Conservation (phyloP, 2,113 vertebrate genomes). For the Onychostoma macrolepis region DNA sequence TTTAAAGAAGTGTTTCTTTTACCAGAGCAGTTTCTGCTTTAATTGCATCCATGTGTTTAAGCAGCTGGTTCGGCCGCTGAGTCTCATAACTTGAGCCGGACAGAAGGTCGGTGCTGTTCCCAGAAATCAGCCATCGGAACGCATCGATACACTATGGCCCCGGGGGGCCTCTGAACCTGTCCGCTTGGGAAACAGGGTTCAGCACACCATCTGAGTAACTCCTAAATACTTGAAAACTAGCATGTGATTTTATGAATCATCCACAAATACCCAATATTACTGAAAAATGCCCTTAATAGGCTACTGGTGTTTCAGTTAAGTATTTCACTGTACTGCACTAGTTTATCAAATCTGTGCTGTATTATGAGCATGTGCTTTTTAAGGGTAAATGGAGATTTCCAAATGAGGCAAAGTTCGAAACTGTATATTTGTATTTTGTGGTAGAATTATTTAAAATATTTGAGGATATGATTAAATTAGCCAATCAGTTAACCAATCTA, state of each 20-base stretch:
- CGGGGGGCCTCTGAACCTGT: constrained; percentile 42
- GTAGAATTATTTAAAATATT: neutral
- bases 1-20: constrained; percentile 36
- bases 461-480: neutral
- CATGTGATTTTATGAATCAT: neutral
- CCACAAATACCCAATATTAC: neutral
- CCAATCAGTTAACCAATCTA: neutral
- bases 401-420: neutral
- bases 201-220: constrained; percentile 48
- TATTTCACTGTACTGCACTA: neutral
- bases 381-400: neutral
- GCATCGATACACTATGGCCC: constrained; percentile 50
- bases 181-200: constrained; percentile 22
- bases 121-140: constrained; percentile 62
- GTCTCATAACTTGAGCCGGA: constrained; percentile 51
- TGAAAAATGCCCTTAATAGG: neutral
- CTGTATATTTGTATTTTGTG: neutral
- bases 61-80: constrained; percentile 55
- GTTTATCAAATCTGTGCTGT: neutral
- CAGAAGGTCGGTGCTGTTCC: constrained; percentile 57
- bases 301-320: neutral
- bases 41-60: constrained; percentile 63
- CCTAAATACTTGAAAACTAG: constrained; percentile 32
- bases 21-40: constrained; percentile 46
- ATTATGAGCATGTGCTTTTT: neutral